These are phyloP conservation scores for Aplochiton taeniatus DNA, from an alignment of 2,797 vertebrate genomes.

Conservation along the genomic window DNA sequence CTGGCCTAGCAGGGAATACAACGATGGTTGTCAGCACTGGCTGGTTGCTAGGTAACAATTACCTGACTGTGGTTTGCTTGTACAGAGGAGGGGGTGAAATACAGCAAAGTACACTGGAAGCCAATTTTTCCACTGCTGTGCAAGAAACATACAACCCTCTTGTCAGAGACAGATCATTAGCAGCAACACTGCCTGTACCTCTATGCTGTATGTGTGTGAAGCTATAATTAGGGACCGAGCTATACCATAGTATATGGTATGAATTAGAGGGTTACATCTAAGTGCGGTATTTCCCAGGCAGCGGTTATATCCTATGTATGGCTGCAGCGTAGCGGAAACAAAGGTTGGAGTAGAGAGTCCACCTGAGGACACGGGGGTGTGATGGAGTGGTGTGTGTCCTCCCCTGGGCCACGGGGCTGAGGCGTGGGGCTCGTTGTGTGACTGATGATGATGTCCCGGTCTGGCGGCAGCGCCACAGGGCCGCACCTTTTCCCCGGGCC, in stretches of 20 bases:
- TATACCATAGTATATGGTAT: no score
- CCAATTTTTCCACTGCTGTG: constrained; percentile 42
- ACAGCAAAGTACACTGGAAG: constrained; percentile 54
- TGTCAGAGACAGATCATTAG: no score
- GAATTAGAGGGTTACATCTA: no score
- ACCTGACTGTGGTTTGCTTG: constrained; percentile 79
- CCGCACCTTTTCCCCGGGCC: constrained; percentile 20
- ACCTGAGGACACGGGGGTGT: background rate
- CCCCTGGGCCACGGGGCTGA: constrained; percentile 11
- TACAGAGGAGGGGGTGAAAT: constrained; percentile 66
- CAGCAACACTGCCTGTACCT: background rate
- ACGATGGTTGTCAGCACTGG: constrained; percentile 78
- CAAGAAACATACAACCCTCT: background rate
- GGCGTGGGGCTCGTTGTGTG: constrained; percentile 18
- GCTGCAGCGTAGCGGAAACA: no score
- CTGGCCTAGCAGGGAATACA: constrained; percentile 72
- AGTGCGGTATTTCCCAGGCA: no score
- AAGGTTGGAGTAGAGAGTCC: background rate
- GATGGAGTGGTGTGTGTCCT: constrained; percentile 18
- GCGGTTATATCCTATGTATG: no score
- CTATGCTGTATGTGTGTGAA: no score
- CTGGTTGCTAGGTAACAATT: constrained; percentile 83
- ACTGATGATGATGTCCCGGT: constrained; percentile 42
- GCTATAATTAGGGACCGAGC: no score
- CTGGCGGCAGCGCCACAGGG: constrained; percentile 4